Base-by-base conservation (phyloP, 2,888 invertebrate genomes). In the Anarsia innoxiella region DNA sequence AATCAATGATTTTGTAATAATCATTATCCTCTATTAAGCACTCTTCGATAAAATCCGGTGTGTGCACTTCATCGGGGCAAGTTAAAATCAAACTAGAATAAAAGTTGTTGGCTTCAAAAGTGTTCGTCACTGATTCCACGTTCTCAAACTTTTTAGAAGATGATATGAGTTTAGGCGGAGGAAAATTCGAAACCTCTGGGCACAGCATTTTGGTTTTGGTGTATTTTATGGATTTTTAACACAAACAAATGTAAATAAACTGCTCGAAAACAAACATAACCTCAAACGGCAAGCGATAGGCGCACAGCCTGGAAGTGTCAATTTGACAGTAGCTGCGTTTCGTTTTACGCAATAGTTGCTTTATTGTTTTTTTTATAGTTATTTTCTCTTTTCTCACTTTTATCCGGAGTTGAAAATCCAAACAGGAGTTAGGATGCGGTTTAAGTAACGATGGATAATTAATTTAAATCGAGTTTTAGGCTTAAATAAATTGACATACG, bases 111-210 rank as follows among this genome's bases (percentile, higher is more conserved):
- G 61, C 56, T 35, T 54, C 51, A n/a, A 82, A 46, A 8, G 45
- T 48, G 44, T 63, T 48, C 28, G 48, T 46, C 2, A 67, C 54
- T 1, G 46, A 42, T 23, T 66, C 59, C 2, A 66, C 44, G 28
- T 54, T 57, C 40, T 60, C 47, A 39, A 59, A 56, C 45, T 53
- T 48, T 41, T 62, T 69, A 2, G 49, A 49, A 1, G 48, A 50
- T 15, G 58, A 51, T 23, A 67, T 56, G 5, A 73, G 59, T 70
- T 75, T 80, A 0, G 83, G 82, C 2, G 69, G 47, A 2, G 75
- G 68, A 46, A 82, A 80, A 42, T 74, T 66, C 37, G 56, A 59
- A 12, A 82, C 66, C 63, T 83, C 80, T 12, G 83, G 83, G 39
- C 74, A 71, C 12, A 83, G 45, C 83, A 80, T 75, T 39, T 36